Evolutionary conservation across 2,888 invertebrate genomes (phyloP).

Genomic region (Hyposoter dolosus): DNA sequence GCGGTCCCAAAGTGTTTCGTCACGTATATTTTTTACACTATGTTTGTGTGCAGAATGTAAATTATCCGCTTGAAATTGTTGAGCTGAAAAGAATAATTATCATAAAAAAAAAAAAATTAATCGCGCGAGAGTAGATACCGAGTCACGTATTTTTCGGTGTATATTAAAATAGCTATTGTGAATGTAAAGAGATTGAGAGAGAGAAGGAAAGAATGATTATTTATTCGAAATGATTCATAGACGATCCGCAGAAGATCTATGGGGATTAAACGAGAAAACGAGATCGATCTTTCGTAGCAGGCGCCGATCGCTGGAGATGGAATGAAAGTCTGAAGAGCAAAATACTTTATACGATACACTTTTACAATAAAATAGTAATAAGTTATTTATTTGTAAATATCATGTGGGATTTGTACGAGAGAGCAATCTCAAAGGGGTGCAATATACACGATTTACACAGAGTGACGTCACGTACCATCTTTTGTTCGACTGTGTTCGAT

Average conservation of each 20-base stretch:
- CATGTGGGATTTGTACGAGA: slow-evolving; percentile 17
- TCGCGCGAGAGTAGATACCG: not conserved
- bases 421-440: slow-evolving; percentile 2
- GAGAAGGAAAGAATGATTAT: slow-evolving; percentile 21
- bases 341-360: slow-evolving; percentile 5
- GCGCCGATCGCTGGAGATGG: slow-evolving; percentile 54
- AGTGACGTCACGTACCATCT: slow-evolving; percentile 16
- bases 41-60: not conserved
- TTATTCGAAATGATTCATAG: slow-evolving; percentile 48
- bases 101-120: slow-evolving; percentile 24
- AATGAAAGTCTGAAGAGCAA: slow-evolving; percentile 35
- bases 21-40: not conserved
- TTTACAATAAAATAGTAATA: slow-evolving; percentile 38
- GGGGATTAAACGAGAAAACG: slow-evolving; percentile 61
- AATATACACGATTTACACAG: not conserved
- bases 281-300: slow-evolving; percentile 65
- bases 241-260: slow-evolving; percentile 50
- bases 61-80: not conserved
- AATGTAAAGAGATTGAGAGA: not conserved
- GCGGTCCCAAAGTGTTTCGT: not conserved
- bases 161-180: not conserved
- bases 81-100: slow-evolving; percentile 21
- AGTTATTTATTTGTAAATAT: slow-evolving; percentile 16
- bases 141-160: slow-evolving; percentile 19
- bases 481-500: slow-evolving; percentile 2